Percentiles rank a stretch among this genome's conserved stretches.
These are phyloP conservation scores for Tribolium madens DNA, from an alignment of 1,140 invertebrate genomes.

Conservation along the genomic window DNA sequence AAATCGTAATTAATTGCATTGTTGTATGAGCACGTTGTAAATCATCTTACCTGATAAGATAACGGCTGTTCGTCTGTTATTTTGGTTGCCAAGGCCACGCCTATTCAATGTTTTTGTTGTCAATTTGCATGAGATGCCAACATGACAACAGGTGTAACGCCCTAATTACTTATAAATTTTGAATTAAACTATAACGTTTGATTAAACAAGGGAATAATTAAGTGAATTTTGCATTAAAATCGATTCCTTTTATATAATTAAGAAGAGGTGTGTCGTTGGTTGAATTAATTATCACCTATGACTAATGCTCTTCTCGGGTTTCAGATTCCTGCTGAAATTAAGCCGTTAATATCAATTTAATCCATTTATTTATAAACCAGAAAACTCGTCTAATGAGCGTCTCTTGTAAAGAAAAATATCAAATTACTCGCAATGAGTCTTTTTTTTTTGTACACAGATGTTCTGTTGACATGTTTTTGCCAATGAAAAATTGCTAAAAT, in stretches of 20 bases:
- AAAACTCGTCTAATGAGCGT: neutral
- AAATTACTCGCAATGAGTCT: neutral
- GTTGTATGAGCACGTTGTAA: neutral
- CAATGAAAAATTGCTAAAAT: too few relatives aligned
- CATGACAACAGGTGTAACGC: slow-evolving; percentile 35
- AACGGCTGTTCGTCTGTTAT: slow-evolving; percentile 3
- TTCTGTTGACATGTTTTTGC: neutral
- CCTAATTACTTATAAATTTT: slow-evolving; percentile 28
- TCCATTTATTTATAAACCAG: neutral
- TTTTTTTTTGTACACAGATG: neutral
- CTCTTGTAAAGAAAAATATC: neutral
- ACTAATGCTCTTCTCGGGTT: slow-evolving; percentile 26
- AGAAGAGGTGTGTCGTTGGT: slow-evolving; percentile 20
- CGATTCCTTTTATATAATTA: slow-evolving; percentile 14
- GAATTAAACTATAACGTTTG: neutral
- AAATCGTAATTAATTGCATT: slow-evolving; percentile 13
- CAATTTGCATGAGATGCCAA: slow-evolving; percentile 29
- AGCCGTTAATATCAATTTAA: slow-evolving; percentile 6
- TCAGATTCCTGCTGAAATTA: slow-evolving; percentile 9
- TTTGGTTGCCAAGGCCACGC: slow-evolving; percentile 56
- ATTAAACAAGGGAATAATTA: neutral
- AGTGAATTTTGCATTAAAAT: slow-evolving; percentile 15
- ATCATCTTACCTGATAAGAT: slow-evolving; percentile 48
- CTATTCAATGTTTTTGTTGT: slow-evolving; percentile 55
- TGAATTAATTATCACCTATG: slow-evolving; percentile 30